Evolutionary conservation across 2,888 invertebrate genomes (phyloP).

Genomic region (Oligia fasciuncula): DNA sequence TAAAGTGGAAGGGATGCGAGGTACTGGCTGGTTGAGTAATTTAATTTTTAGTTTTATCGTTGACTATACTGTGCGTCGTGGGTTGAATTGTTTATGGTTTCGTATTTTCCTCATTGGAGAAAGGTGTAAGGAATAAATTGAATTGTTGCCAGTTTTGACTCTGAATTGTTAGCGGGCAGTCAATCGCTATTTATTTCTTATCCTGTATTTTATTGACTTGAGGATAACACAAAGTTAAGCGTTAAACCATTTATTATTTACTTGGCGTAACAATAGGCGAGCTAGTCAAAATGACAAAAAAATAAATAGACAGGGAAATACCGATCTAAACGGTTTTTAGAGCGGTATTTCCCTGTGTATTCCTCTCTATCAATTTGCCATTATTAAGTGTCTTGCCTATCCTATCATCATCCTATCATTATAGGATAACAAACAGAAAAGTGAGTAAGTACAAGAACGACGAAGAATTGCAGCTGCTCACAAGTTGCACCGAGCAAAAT

Average conservation of each 20-base stretch:
- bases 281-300: neutral
- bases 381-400: neutral
- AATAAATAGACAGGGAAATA: neutral
- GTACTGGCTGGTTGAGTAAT: constrained; percentile 21
- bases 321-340: neutral
- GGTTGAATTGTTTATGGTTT: constrained; percentile 25
- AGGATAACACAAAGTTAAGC: neutral
- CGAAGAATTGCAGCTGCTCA: neutral
- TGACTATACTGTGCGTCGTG: neutral
- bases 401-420: too few relatives aligned
- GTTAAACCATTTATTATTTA: neutral
- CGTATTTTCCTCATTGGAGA: constrained; percentile 1
- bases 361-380: neutral
- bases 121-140: neutral
- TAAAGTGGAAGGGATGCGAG: constrained; percentile 15
- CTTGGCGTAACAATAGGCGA: neutral
- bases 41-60: constrained; percentile 12
- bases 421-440: neutral
- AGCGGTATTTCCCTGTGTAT: neutral
- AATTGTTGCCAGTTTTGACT: neutral
- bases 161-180: neutral
- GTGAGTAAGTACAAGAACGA: neutral
- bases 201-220: neutral
- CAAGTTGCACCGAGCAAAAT: neutral
- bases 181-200: neutral